Base-by-base conservation (phyloP, 2,113 vertebrate species). In the Kryptolebias marmoratus region DNA sequence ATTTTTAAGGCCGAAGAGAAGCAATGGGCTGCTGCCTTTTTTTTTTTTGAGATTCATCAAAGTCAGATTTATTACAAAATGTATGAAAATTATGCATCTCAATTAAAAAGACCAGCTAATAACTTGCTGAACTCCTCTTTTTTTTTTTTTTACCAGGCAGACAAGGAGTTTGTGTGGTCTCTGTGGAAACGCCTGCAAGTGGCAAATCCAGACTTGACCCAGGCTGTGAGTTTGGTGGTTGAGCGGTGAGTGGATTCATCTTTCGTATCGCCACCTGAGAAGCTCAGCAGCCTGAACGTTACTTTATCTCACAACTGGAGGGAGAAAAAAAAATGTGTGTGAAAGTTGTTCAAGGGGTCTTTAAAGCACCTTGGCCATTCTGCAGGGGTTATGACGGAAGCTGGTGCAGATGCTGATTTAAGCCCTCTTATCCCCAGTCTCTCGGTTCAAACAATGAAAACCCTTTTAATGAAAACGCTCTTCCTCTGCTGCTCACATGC, bases 141-240 rank as follows among this genome's bases (percentile, higher is more conserved):
- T 59, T 14, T 75, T 83, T 44, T 79, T 39, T 91, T 89, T 49
- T 86, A 81, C 80, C 89, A 98, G 97, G 95, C 95, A 79, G 95
- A 97, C 91, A 98, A 98, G 93, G 96, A 98, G 90, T 98, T 99
- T 93, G 94, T 98, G 75, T 98, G 96, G 95, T 97, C 94, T 71
- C 94, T 98, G 72, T 98, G 97, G 96, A 98, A 97, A 90, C 91
- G 89, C 45, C 94, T 98, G 11, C 96, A 96, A 82, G 89, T 94
- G 62, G 94, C 94, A 85, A 96, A 94, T 86, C 96, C 96, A 76
- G 95, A 98, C 91, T 75, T 97, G 88, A 95, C 95, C 67, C 93
- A 97, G 83, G 94, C 94, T 66, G 80, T 99, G 87, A 95, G 95
- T 82, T 89, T 97, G 79, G 89, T 96, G 79, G 94, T 97, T 42